These are phyloP conservation scores for Boloria euphrosyne DNA, from an alignment of 2,888 invertebrate species.

Conservation along the genomic window DNA sequence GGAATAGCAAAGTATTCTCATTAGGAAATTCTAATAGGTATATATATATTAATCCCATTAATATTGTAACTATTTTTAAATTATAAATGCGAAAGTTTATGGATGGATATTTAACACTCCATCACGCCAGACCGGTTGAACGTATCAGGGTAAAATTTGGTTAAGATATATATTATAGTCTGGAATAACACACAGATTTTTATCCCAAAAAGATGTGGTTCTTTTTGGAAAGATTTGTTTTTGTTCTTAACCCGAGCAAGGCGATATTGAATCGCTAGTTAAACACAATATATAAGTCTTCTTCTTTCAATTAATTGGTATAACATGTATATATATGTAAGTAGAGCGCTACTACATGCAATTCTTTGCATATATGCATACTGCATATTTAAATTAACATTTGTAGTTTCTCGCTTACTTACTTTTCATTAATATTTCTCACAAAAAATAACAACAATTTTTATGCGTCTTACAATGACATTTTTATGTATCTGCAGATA, in stretches of 20 bases:
- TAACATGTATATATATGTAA: constrained; percentile 31
- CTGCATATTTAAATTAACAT: constrained; percentile 22
- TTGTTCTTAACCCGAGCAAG: too few relatives aligned
- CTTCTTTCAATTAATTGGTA: constrained; percentile 31
- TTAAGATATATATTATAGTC: too few relatives aligned
- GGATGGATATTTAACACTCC: too few relatives aligned
- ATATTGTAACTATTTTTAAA: too few relatives aligned
- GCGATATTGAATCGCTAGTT: constrained; percentile 7
- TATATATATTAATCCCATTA: neutral
- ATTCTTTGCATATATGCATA: constrained; percentile 41
- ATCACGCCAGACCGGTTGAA: too few relatives aligned
- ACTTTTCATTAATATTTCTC: neutral
- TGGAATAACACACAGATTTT: too few relatives aligned
- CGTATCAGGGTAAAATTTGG: too few relatives aligned
- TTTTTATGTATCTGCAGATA: too few relatives aligned
- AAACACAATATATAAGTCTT: constrained; percentile 18
- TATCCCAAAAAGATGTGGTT: too few relatives aligned
- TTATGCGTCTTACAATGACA: too few relatives aligned
- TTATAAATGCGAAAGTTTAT: too few relatives aligned
- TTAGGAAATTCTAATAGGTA: constrained; percentile 17
- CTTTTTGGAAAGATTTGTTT: too few relatives aligned
- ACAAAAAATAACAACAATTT: neutral
- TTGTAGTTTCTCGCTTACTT: constrained; percentile 26
- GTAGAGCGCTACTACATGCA: constrained; percentile 35
- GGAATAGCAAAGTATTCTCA: neutral